Evolutionary conservation across 1,140 invertebrate species (phyloP).

Genomic region (Luehdorfia chinensis): DNA sequence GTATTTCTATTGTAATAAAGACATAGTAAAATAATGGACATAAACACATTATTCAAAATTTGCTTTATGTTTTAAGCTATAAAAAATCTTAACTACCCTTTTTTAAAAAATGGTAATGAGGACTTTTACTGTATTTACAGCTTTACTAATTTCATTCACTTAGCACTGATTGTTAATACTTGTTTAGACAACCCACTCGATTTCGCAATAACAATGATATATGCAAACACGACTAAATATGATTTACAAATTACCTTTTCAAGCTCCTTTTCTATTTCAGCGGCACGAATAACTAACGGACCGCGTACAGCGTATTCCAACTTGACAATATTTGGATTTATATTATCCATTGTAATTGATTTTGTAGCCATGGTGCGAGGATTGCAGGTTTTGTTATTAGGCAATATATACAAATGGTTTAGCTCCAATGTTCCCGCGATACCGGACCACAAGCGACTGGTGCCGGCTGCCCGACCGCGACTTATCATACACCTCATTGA

Average conservation of each 20-base stretch:
- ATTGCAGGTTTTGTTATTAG: constrained; percentile 22
- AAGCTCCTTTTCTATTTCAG: constrained; percentile 90
- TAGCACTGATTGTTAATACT: too few relatives aligned
- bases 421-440: constrained; percentile 27
- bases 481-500: constrained; percentile 51
- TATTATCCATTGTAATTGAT: constrained; percentile 86
- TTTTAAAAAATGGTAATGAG: too few relatives aligned
- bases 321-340: constrained; percentile 93
- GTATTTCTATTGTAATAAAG: too few relatives aligned
- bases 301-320: constrained; percentile 97
- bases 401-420: constrained; percentile 23
- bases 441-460: constrained; percentile 52
- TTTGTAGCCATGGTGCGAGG: constrained; percentile 52
- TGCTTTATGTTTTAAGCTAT: too few relatives aligned
- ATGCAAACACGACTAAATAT: too few relatives aligned
- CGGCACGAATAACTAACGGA: constrained; percentile 93
- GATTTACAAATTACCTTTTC: constrained; percentile 86
- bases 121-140: too few relatives aligned
- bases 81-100: too few relatives aligned
- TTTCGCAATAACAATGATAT: too few relatives aligned
- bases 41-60: too few relatives aligned
- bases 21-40: too few relatives aligned
- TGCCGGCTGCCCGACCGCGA: constrained; percentile 32
- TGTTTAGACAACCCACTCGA: too few relatives aligned
- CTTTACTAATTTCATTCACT: too few relatives aligned